phyloP scores from a whole-genome alignment of 2,797 vertebrate species.

The Ctenopoma multispine region DNA sequence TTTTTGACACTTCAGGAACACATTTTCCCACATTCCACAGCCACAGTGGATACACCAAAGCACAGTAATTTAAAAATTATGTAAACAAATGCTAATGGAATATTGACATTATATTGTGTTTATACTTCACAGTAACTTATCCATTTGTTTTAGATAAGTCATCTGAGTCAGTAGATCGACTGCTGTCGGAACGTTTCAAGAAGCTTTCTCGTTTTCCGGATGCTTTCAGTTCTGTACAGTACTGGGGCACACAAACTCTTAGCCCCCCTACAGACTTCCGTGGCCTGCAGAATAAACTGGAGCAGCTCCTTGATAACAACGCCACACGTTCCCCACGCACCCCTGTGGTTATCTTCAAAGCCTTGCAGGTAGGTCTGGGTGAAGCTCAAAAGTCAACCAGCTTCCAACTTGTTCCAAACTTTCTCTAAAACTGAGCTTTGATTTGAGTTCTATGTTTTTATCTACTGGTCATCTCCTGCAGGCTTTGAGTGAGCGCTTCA shows the following conservation, averaged over 20 bases:
- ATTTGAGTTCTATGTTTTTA: background rate
- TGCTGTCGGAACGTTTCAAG: slow-evolving; percentile 93
- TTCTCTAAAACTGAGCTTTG: background rate
- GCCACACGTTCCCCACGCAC: slow-evolving; percentile 94
- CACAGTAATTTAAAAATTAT: background rate
- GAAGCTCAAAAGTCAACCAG: background rate
- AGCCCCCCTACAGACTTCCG: slow-evolving; percentile 95
- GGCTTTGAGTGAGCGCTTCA: slow-evolving; percentile 97
- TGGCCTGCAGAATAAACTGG: slow-evolving; percentile 90
- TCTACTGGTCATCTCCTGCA: slow-evolving; percentile 58
- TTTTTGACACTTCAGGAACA: too few relatives aligned
- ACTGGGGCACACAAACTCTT: slow-evolving; percentile 94
- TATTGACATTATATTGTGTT: background rate
- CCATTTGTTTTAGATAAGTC: slow-evolving; percentile 83
- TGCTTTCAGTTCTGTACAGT: slow-evolving; percentile 96
- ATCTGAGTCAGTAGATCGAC: slow-evolving; percentile 91
- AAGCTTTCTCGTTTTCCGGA: slow-evolving; percentile 94
- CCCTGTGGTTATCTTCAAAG: slow-evolving; percentile 94
- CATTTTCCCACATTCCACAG: too few relatives aligned
- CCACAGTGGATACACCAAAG: background rate
- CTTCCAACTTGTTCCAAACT: slow-evolving; percentile 7
- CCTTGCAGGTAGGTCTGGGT: slow-evolving; percentile 88
- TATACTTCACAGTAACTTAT: background rate
- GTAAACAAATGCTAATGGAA: background rate
- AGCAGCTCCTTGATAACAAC: slow-evolving; percentile 93